phyloP scores from a whole-genome alignment of 2,888 invertebrate genomes.

The Erpobdella octoculata region DNA sequence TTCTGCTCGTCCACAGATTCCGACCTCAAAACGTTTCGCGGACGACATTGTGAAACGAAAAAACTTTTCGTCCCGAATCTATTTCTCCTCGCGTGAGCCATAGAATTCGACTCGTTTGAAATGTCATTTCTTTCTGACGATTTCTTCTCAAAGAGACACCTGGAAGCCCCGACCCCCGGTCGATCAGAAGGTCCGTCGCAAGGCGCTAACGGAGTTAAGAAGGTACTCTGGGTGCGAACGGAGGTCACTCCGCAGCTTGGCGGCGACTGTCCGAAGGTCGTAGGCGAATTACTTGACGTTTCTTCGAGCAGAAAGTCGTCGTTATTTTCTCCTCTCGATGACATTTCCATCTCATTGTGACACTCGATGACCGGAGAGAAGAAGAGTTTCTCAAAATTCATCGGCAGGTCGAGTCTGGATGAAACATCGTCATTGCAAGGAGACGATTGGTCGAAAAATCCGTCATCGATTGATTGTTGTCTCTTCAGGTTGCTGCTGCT shows the following conservation, averaged over 20 bases:
- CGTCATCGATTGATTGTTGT: slow-evolving; percentile 91
- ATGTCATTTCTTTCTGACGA: too few relatives aligned
- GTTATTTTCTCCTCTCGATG: not conserved
- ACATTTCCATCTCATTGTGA: slow-evolving; percentile 11
- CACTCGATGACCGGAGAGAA: slow-evolving; percentile 30
- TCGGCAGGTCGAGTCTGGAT: slow-evolving; percentile 20
- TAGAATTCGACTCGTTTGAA: too few relatives aligned
- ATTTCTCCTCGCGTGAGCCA: not conserved
- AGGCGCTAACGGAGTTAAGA: not conserved
- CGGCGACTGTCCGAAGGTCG: not conserved
- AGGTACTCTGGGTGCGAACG: not conserved
- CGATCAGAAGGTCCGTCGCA: not conserved
- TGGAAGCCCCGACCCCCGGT: too few relatives aligned
- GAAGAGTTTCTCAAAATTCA: slow-evolving; percentile 28
- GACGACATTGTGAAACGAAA: not conserved
- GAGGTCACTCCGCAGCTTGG: not conserved
- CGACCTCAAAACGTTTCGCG: not conserved
- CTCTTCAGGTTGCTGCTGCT: too few relatives aligned
- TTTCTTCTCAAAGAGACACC: too few relatives aligned
- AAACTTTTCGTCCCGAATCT: not conserved
- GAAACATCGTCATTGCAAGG: slow-evolving; percentile 69
- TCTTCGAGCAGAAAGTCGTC: not conserved
- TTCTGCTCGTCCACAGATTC: slow-evolving; percentile 5
- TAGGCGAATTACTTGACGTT: not conserved
- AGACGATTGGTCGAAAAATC: slow-evolving; percentile 84